phyloP scores from a whole-genome alignment of 2,797 vertebrate genomes.

The Macroramphosus scolopax region DNA sequence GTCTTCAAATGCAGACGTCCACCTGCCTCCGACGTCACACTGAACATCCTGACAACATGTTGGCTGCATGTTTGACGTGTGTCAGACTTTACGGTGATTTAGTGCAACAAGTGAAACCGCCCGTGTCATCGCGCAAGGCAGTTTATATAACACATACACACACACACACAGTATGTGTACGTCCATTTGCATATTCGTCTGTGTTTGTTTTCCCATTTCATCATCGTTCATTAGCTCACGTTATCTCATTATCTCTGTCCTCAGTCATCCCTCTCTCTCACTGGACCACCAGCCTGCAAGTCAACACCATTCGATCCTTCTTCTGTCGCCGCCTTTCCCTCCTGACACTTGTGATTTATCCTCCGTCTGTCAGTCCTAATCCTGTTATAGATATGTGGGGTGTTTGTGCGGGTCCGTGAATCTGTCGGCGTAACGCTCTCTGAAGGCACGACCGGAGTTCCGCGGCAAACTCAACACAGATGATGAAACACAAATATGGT shows the following conservation, averaged over 20 bases:
- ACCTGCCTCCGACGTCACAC: neutral
- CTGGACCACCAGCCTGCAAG: slow-evolving; percentile 24
- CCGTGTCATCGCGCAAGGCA: slow-evolving; percentile 11
- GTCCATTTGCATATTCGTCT: slow-evolving; percentile 31
- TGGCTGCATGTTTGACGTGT: slow-evolving; percentile 8
- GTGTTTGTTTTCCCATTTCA: neutral
- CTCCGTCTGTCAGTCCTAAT: slow-evolving; percentile 43
- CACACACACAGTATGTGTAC: slow-evolving; percentile 8
- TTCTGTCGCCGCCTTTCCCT: slow-evolving; percentile 24
- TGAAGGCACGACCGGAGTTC: slow-evolving; percentile 50
- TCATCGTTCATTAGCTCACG: slow-evolving; percentile 28
- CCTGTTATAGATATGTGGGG: slow-evolving; percentile 1
- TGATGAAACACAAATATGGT: slow-evolving; percentile 23
- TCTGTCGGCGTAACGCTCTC: slow-evolving; percentile 27
- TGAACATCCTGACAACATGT: no score
- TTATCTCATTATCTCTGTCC: slow-evolving; percentile 48
- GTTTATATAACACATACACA: slow-evolving; percentile 12
- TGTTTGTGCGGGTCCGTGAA: slow-evolving; percentile 8
- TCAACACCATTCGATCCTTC: slow-evolving; percentile 42
- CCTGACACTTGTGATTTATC: slow-evolving; percentile 25
- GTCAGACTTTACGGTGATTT: slow-evolving; percentile 19
- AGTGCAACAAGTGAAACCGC: slow-evolving; percentile 16
- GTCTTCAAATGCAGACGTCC: no score
- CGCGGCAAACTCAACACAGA: slow-evolving; percentile 31
- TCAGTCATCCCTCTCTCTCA: slow-evolving; percentile 11